These are phyloP conservation scores for Acronicta aceris DNA, from an alignment of 2,888 invertebrate species.

Conservation along the genomic window DNA sequence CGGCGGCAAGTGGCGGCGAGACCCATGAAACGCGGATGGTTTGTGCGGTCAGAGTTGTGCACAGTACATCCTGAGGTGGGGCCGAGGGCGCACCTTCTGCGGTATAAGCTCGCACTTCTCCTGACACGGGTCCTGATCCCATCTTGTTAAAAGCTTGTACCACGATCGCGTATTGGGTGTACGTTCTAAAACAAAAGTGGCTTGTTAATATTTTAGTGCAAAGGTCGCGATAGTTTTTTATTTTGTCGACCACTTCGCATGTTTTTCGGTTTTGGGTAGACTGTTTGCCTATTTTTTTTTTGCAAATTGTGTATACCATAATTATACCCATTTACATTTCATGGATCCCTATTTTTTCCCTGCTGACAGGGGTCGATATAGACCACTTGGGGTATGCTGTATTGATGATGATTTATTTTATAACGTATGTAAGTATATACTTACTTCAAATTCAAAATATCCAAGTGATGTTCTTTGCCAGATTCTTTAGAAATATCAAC, in stretches of 20 bases:
- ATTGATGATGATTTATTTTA: too few species aligned
- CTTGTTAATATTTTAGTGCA: not conserved
- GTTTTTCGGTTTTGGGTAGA: too few species aligned
- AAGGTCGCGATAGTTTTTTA: too few species aligned
- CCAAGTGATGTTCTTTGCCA: slow-evolving; percentile 96
- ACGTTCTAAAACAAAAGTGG: slow-evolving; percentile 90
- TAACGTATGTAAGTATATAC: slow-evolving; percentile 51
- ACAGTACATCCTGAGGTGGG: slow-evolving; percentile 96
- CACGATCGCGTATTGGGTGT: slow-evolving; percentile 98
- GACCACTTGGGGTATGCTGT: too few species aligned
- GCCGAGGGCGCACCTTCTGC: slow-evolving; percentile 98
- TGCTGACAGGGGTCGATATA: too few species aligned
- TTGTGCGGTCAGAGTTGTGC: slow-evolving; percentile 97
- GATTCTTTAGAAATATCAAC: slow-evolving; percentile 97
- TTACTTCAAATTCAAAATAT: slow-evolving; percentile 93
- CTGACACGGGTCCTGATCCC: slow-evolving; percentile 97
- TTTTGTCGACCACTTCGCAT: too few species aligned
- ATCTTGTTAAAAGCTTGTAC: slow-evolving; percentile 98
- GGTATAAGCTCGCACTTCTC: slow-evolving; percentile 96
- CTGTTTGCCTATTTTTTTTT: too few species aligned
- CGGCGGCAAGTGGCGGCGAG: slow-evolving; percentile 96
- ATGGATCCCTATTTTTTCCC: too few species aligned
- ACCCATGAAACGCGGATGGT: slow-evolving; percentile 98
- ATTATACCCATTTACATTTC: too few species aligned
- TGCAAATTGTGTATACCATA: too few species aligned